Conservation (phyloP, 1,140 invertebrate genomes). For the Microplitis demolitor region DNA sequence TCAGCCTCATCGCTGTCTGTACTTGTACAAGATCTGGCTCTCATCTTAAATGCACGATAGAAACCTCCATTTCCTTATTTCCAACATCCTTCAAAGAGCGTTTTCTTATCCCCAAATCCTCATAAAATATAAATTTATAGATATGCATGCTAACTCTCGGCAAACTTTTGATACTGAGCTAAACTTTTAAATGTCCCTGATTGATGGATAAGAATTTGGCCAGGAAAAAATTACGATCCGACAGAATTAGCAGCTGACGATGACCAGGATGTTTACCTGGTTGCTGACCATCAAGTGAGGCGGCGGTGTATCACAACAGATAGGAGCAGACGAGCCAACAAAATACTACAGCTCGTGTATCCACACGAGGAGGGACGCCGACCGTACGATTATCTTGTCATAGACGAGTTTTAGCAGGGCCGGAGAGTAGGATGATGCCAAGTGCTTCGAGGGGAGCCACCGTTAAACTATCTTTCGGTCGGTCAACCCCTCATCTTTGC, state of each 20-base stretch:
- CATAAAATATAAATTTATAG: too few species aligned
- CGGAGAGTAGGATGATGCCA: neutral
- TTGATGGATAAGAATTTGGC: too few species aligned
- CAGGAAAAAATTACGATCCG: too few species aligned
- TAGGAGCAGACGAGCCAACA: neutral
- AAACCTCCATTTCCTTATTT: too few species aligned
- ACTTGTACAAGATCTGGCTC: slow-evolving; percentile 4
- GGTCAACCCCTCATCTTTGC: slow-evolving; percentile 57
- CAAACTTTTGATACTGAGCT: too few species aligned
- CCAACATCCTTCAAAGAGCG: too few species aligned
- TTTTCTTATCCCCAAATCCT: too few species aligned
- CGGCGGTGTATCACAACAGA: neutral
- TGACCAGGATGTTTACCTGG: too few species aligned
- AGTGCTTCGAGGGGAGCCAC: slow-evolving; percentile 20
- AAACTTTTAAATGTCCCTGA: too few species aligned
- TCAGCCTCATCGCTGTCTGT: slow-evolving; percentile 33
- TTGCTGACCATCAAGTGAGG: neutral
- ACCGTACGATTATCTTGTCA: slow-evolving; percentile 54
- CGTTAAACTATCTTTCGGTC: slow-evolving; percentile 38
- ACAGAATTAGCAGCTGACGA: too few species aligned
- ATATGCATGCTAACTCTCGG: too few species aligned
- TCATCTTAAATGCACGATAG: too few species aligned
- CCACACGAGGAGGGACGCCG: slow-evolving; percentile 7
- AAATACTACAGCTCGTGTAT: neutral
- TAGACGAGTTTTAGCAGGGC: slow-evolving; percentile 37